These are phyloP conservation scores for Channa striata DNA, from an alignment of 2,797 vertebrate species.

Conservation along the genomic window DNA sequence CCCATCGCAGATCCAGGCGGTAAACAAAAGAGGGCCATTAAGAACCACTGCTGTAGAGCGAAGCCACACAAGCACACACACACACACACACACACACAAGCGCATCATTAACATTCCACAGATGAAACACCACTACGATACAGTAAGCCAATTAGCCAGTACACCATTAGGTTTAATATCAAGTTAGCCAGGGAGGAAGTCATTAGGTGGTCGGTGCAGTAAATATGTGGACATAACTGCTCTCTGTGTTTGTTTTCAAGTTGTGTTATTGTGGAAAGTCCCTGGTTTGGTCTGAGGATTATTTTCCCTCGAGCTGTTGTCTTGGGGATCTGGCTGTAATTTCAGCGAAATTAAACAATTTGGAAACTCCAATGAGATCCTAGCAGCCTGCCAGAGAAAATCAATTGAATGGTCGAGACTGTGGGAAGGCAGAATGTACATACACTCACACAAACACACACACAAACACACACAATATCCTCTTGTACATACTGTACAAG, in stretches of 20 bases:
- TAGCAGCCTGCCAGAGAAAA: constrained; percentile 51
- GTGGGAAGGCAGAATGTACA: constrained; percentile 13
- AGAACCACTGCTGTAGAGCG: constrained; percentile 61
- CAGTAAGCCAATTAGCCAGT: constrained; percentile 60
- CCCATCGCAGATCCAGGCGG: constrained; percentile 42
- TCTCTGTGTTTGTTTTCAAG: constrained; percentile 32
- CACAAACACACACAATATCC: background rate
- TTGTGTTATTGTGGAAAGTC: constrained; percentile 26
- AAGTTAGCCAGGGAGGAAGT: constrained; percentile 46
- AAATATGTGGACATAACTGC: constrained; percentile 30
- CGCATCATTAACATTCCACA: constrained; percentile 53
- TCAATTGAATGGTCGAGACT: constrained; percentile 38
- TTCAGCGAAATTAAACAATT: constrained; percentile 59
- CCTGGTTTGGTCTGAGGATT: constrained; percentile 30
- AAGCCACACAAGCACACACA: constrained; percentile 21
- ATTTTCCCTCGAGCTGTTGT: constrained; percentile 55
- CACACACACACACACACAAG: constrained; percentile 23
- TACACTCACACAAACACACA: background rate
- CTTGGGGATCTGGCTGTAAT: constrained; percentile 56
- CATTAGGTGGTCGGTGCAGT: constrained; percentile 35
- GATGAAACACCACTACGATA: constrained; percentile 54
- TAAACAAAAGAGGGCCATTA: constrained; percentile 54
- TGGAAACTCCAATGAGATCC: constrained; percentile 68
- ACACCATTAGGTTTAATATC: constrained; percentile 56
- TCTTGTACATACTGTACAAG: background rate